These are phyloP conservation scores for Polypterus senegalus DNA, from an alignment of 2,113 vertebrate genomes.

Conservation along the genomic window DNA sequence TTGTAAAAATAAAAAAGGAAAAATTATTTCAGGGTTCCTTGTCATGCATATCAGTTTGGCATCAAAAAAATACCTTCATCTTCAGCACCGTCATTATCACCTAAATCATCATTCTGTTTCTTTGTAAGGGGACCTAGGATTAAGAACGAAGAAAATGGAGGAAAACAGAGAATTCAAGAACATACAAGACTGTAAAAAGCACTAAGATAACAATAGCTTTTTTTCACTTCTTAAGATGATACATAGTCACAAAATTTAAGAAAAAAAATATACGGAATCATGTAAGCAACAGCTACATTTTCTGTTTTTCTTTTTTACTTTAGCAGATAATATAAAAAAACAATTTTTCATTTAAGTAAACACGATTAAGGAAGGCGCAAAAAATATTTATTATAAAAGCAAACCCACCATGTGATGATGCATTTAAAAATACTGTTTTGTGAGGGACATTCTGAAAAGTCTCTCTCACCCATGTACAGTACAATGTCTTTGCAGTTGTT, in stretches of 20 bases:
- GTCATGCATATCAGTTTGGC: slow-evolving; percentile 96
- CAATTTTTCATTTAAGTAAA: no score
- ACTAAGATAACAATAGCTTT: slow-evolving; percentile 54
- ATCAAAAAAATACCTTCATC: slow-evolving; percentile 96
- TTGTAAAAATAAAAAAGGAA: slow-evolving; percentile 88
- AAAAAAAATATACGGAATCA: slow-evolving; percentile 27
- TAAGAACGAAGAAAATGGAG: slow-evolving; percentile 95
- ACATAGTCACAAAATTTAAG: slow-evolving; percentile 28
- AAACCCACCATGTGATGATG: slow-evolving; percentile 15
- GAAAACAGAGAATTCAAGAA: slow-evolving; percentile 96
- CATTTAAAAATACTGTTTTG: background rate
- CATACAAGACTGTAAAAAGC: slow-evolving; percentile 80
- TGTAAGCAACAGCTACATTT: no score
- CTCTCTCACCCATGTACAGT: no score
- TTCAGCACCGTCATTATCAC: slow-evolving; percentile 98
- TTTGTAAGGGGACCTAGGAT: slow-evolving; percentile 99
- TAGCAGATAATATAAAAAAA: no score
- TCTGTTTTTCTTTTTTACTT: no score
- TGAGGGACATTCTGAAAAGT: no score
- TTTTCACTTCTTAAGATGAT: slow-evolving; percentile 12
- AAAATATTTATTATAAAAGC: background rate
- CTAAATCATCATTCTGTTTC: slow-evolving; percentile 99
- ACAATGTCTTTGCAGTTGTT: no score
- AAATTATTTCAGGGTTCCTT: slow-evolving; percentile 73
- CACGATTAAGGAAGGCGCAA: no score